Evolutionary conservation across 2,888 invertebrate species (phyloP).

Genomic region (Helicoverpa assulta): DNA sequence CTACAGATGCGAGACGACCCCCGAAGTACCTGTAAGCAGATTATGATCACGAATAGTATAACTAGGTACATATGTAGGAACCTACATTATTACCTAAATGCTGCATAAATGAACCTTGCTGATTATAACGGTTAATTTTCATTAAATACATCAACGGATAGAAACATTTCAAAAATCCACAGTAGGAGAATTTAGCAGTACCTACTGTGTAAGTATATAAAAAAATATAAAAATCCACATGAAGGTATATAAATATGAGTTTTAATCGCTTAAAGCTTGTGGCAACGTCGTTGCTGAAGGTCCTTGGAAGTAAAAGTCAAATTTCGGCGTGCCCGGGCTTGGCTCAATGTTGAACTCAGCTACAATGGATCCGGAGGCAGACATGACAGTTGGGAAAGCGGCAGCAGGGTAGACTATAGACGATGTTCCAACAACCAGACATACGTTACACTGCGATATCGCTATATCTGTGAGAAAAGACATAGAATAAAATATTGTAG

Average conservation of each 20-base stretch:
- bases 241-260: background rate
- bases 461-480: constrained; percentile 64
- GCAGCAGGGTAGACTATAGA: constrained; percentile 95
- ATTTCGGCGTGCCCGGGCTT: constrained; percentile 22
- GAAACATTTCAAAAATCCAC: too few relatives aligned
- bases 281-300: constrained; percentile 49
- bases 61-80: too few relatives aligned
- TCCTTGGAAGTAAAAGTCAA: constrained; percentile 51
- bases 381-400: constrained; percentile 93
- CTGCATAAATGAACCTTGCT: too few relatives aligned
- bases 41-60: too few relatives aligned
- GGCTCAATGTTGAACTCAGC: constrained; percentile 69
- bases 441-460: constrained; percentile 91
- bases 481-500: too few relatives aligned
- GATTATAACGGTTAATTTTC: too few relatives aligned
- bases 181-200: too few relatives aligned
- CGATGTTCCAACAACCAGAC: constrained; percentile 94
- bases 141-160: too few relatives aligned
- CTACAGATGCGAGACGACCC: too few relatives aligned
- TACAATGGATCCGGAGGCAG: constrained; percentile 87
- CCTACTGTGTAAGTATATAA: too few relatives aligned
- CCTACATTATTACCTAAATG: too few relatives aligned
- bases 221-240: background rate
- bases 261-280: constrained; percentile 71
- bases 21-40: too few relatives aligned